Evolutionary conservation across 2,888 invertebrate genomes (phyloP), one percentile per base, ranked within the genome.

Genomic region (Crioceris asparagi): DNA sequence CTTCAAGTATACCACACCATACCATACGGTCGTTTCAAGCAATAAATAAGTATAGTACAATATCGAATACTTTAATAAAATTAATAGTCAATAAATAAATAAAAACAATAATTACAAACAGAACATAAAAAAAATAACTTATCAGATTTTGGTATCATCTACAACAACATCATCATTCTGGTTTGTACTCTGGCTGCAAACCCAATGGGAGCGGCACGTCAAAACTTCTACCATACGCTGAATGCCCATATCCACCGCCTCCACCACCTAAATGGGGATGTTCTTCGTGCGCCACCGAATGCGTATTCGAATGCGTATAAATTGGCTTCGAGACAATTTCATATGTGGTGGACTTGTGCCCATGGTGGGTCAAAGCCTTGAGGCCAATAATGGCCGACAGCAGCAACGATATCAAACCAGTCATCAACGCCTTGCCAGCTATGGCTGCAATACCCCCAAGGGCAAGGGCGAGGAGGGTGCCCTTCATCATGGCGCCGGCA

Each of bases 271-370:
- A 8, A 15, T 72, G 72, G 11, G 60, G 62, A 39, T 59, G 56
- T 40, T 78, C 77, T 42, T 79, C 79, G 40, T 81, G 79, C 40
- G 79, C 78, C 2, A 69, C 62, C 30, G 72, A 72, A 53, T 82
- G 79, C 1, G 77, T 74, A 52, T 78, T 77, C 3, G 77, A 70
- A 52, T 78, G 78, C 1, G 77, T 74, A 58, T 85, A 84, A 0
- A 86, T 69, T 0, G 86, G 86, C 50, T 86, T 86, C 27, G 84
- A 78, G 5, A 87, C 79, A 42, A 87, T 83, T 64, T 87, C 86
- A 56, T 87, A 87, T 0, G 85, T 85, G 6, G 85, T 83, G 49
- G 66, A 52, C 54, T 80, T 80, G 43, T 77, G 75, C 1, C 81
- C 79, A 3, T 75, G 71, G 1, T 72, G 62, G 2, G 80, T 71